Evolutionary conservation across 2,113 vertebrate species (phyloP).

Genomic region (Ammodytes marinus): DNA sequence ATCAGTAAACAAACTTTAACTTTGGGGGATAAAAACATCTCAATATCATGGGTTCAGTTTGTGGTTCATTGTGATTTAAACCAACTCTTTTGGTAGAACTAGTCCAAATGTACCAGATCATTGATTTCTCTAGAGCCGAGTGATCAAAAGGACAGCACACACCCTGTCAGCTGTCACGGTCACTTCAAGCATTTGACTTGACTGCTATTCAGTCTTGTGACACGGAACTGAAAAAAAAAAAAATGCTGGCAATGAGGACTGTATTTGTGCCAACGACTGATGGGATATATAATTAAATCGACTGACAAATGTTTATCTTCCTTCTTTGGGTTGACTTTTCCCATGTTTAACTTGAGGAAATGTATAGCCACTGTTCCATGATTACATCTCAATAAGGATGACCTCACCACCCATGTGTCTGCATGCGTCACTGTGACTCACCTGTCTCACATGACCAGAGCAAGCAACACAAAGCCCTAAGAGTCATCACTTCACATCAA

Average conservation of each 20-base stretch:
- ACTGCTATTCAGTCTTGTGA: slow-evolving; percentile 27
- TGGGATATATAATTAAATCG: slow-evolving; percentile 18
- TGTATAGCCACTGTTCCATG: background rate
- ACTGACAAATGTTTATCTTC: slow-evolving; percentile 22
- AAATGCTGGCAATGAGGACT: background rate
- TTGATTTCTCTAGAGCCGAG: background rate
- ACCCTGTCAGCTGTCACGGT: background rate
- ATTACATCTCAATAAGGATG: slow-evolving; percentile 9
- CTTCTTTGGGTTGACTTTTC: background rate
- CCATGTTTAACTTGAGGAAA: background rate
- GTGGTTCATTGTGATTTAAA: background rate
- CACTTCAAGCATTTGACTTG: background rate
- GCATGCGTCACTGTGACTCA: background rate
- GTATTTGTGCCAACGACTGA: background rate
- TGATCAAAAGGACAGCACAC: background rate
- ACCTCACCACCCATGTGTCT: slow-evolving; percentile 1
- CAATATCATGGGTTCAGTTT: background rate
- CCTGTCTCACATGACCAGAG: slow-evolving; percentile 40
- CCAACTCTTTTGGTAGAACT: background rate
- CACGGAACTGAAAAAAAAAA: background rate
- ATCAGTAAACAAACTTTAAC: background rate
- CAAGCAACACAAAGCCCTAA: background rate
- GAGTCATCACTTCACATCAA: slow-evolving; percentile 37
- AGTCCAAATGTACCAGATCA: background rate
- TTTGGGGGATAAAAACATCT: background rate